Base-by-base conservation (phyloP, 2,113 vertebrate genomes). In the Sceloporus tristichus region DNA sequence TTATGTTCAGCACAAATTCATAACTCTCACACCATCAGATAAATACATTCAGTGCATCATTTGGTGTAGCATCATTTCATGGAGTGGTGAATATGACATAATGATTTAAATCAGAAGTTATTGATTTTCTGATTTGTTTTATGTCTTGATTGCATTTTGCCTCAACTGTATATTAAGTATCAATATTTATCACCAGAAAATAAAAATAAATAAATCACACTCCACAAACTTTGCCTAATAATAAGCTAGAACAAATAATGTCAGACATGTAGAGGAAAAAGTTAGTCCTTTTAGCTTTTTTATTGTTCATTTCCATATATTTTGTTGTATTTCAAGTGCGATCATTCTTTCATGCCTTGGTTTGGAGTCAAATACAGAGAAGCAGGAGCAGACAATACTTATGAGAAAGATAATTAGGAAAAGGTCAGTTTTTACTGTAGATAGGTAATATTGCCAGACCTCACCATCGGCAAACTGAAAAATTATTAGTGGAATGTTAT, bases 51-150 rank as follows among this genome's bases (percentile, higher is more conserved):
- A 83, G 13, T 77, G 81, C 62, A 54, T 83, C 73, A 83, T 88
- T 83, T 83, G 42, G 76, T 76, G 70, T 77, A 54, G 23, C 34
- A 77, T 54, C 59, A 78, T 77, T 83, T 83, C 59, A 82, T n/a
- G 23, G 73, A 68, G 68, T 83, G 62, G 38, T 88, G 42, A 83
- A 77, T 83, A 88, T 88, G 81, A 77, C 59, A 76, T 70, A 56
- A 85, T 77, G 73, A 83, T 78, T 88, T 75, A 82, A 76, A 68
- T 66, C 27, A 82, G 80, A 76, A 77, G n/a, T 88, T 88, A 66
- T 83, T 83, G 80, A 88, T 77, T 88, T 77, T 77, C 76, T 88
- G 21, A 70, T 88, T 70, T 77, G 76, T 77, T 83, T 77, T 74
- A 83, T 19, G 14, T 34, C 40, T 54, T 83, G 59, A 83, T 77